These are phyloP conservation scores for Nyctibius grandis DNA, from an alignment of 2,797 vertebrate genomes.

Conservation along the genomic window DNA sequence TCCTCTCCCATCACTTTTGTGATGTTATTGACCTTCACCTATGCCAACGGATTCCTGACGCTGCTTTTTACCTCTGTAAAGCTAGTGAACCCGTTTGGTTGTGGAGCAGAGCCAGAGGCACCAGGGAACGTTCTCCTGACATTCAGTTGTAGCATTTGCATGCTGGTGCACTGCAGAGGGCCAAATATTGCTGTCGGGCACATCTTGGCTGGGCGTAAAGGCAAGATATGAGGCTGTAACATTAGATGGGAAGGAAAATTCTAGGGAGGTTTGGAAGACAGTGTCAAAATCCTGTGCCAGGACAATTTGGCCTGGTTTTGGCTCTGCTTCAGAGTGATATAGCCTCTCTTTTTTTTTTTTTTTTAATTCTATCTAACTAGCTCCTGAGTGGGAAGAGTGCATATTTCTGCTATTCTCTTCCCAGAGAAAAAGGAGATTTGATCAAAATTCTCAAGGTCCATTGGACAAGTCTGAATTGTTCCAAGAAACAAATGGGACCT, in stretches of 20 bases:
- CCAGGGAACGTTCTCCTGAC: not conserved
- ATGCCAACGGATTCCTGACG: not conserved
- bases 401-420: not conserved
- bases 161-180: not conserved
- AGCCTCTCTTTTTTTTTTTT: not conserved
- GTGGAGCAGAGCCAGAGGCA: not conserved
- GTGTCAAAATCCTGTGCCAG: not conserved
- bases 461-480: not conserved
- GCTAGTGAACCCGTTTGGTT: not conserved
- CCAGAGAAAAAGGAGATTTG: not conserved
- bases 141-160: not conserved
- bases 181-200: not conserved
- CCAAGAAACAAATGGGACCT: not conserved
- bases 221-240: not conserved
- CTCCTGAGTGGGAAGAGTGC: not conserved
- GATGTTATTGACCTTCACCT: not conserved
- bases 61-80: not conserved
- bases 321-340: not conserved
- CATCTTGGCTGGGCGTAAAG: not conserved
- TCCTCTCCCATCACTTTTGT: not conserved
- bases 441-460: not conserved
- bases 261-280: not conserved
- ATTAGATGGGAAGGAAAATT: not conserved
- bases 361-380: not conserved
- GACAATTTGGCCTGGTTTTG: not conserved